Base-by-base conservation (phyloP, 2,888 invertebrate genomes). In the Oscheius sp. region DNA sequence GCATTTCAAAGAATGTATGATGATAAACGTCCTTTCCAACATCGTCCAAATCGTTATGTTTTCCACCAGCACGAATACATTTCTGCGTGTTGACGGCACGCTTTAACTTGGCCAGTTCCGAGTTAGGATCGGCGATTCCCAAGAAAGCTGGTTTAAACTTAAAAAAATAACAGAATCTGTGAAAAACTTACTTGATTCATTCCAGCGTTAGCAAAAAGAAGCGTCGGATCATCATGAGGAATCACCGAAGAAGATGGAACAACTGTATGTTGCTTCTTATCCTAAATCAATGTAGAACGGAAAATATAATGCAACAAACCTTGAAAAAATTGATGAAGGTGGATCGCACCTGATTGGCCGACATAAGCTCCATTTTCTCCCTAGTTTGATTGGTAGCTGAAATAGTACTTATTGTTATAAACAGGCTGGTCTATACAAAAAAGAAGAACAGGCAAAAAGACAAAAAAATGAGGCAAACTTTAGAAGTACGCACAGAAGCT, bases 1-100 rank as follows among this genome's bases (percentile, higher is more conserved):
- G 92, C 99, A 99, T 99, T 91, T 99, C 99, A 90, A 99, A 99
- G 90, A 98, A 99, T 2, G 99, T 99, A 88, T 99, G 99, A 91
- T 99, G 99, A 88, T 99, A 99, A 1, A 97, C 96, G 91, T 99
- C 99, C 91, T 98, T 98, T 43, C 99, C 99, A 12, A 99, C 99
- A 91, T 99, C 99, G 90, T 99, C 99, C 75, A 99, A 91, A 90
- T 99, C 99, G 89, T 99, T 99, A 90, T 99, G 99, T 90, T 99
- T 99, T 66, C 99, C 99, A 70, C 98, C 98, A 58, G 98, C 98
- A 88, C 98, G 93, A 84, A 99, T 97, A 89, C 99, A 99, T 58
- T 99, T 99, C 89, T 99, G 99, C 1, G 95, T 95, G 89, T 99
- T 99, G 1, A 93, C 94, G 41, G 93, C 94, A 82, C 99, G 92